Conservation (phyloP, 1,140 invertebrate species). For the Drosophila tsacasi region DNA sequence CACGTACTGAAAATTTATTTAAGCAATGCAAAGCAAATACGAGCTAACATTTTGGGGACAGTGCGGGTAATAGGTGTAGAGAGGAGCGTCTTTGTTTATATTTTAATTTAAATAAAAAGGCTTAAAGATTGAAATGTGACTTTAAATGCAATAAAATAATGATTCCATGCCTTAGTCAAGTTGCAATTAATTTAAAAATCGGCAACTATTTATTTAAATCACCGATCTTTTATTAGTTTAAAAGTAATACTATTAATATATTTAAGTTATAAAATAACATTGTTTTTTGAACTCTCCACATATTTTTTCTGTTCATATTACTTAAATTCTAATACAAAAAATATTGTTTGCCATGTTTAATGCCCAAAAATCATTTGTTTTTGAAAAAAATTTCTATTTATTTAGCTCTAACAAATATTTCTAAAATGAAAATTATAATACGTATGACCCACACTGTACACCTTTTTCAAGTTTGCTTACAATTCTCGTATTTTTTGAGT, state of each 20-base stretch:
- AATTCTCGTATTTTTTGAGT: constrained; percentile 45
- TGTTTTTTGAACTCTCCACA: background rate
- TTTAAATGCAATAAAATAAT: background rate
- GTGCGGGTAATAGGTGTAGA: background rate
- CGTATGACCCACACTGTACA: constrained; percentile 13
- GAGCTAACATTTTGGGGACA: constrained; percentile 10
- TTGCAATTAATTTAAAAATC: no score
- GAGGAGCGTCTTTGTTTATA: no score
- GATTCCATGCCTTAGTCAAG: no score
- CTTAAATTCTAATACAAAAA: no score
- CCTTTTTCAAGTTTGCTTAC: constrained; percentile 24
- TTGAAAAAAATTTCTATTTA: background rate
- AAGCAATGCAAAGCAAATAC: constrained; percentile 70
- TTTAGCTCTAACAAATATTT: background rate
- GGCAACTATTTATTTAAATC: no score
- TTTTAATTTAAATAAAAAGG: no score
- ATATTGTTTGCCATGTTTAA: background rate
- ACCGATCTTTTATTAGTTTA: background rate
- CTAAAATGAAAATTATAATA: background rate
- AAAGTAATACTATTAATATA: background rate
- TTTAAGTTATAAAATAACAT: background rate
- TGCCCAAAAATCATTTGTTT: background rate
- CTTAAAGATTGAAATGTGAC: background rate
- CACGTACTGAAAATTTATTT: constrained; percentile 75
- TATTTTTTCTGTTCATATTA: background rate